Conservation (phyloP, 2,888 invertebrate species). For the Spicauda simplicius region DNA sequence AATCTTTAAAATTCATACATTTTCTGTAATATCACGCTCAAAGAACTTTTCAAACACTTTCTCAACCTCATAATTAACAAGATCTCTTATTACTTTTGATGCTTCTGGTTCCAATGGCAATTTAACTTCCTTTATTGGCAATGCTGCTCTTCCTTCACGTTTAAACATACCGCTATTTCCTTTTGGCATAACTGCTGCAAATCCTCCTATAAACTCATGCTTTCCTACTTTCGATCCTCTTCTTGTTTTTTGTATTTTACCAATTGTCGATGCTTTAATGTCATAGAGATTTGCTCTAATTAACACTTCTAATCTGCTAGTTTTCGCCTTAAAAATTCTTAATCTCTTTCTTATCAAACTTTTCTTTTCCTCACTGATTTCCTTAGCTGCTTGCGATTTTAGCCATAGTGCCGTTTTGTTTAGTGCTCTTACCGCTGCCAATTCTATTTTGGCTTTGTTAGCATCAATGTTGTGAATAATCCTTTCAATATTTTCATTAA, state of each 20-base stretch:
- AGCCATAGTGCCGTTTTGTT: constrained; percentile 32
- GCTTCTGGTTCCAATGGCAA: constrained; percentile 24
- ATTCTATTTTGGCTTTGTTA: constrained; percentile 18
- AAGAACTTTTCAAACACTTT: constrained; percentile 22
- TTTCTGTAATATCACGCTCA: constrained; percentile 5
- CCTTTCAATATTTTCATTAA: too few relatives aligned
- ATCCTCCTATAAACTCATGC: constrained; percentile 34
- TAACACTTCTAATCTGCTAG: constrained; percentile 31
- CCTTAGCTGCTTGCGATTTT: constrained; percentile 27
- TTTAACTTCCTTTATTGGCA: constrained; percentile 33
- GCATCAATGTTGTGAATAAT: too few relatives aligned
- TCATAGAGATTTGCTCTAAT: constrained; percentile 32
- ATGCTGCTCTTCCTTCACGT: constrained; percentile 33
- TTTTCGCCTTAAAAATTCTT: constrained; percentile 32
- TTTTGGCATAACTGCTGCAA: constrained; percentile 32
- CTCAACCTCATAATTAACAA: constrained; percentile 33
- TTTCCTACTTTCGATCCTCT: constrained; percentile 33
- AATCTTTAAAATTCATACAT: constrained; percentile 15
- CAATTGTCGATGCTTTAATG: constrained; percentile 28
- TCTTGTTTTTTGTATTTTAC: constrained; percentile 30
- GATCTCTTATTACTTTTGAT: constrained; percentile 29
- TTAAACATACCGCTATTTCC: constrained; percentile 31
- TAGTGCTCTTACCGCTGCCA: constrained; percentile 24
- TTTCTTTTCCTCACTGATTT: constrained; percentile 33
- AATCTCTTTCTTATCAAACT: constrained; percentile 31